Base-by-base conservation (phyloP, 2,797 vertebrate species). In the Eulemur mongoz region DNA sequence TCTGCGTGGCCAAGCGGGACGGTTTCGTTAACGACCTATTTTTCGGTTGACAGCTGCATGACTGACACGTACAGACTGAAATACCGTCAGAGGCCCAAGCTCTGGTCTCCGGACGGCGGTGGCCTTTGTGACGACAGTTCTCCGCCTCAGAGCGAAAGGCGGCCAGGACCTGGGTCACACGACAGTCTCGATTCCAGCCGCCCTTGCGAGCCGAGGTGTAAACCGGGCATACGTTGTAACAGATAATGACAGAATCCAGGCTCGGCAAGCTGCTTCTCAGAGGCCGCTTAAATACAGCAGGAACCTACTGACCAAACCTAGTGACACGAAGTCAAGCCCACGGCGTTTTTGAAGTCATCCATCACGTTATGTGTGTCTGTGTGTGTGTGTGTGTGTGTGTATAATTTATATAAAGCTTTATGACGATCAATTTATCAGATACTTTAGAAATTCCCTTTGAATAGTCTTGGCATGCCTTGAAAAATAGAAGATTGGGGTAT, bases 21-120 rank as follows among this genome's bases (percentile, higher is more conserved):
- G 25, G 95, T 98, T 75, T 98, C 99, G 17, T 99, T 99, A 54
- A 99, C 99, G 0, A 99, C 99, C 20, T 99, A 99, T 95, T 99
- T 99, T 96, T 99, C 99, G 0, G 99, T 99, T 70, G 99, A 99
- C 90, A 99, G 98, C 97, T 99, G 99, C 98, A 99, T 99, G 99
- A 99, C 99, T 1, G 99, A 99, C 98, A 99, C 99, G 0, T 99
- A 99, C 91, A 99, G 99, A 97, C 97, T 99, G 94, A 99, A 99
- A 97, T 99, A 99, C 97, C 99, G 99, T 79, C 99, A 99, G 98
- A 99, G 98, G 98, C 98, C 99, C 30, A 99, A 98, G 85, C 97
- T 99, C 79, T 98, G 98, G 94, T 98, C 99, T 92, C 85, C 98
- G 22, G 98, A 98, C 14, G 98, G 98, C 32, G 98, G 98, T 20